phyloP scores from a whole-genome alignment of 1,140 invertebrate species.

The Pollicipes pollicipes region DNA sequence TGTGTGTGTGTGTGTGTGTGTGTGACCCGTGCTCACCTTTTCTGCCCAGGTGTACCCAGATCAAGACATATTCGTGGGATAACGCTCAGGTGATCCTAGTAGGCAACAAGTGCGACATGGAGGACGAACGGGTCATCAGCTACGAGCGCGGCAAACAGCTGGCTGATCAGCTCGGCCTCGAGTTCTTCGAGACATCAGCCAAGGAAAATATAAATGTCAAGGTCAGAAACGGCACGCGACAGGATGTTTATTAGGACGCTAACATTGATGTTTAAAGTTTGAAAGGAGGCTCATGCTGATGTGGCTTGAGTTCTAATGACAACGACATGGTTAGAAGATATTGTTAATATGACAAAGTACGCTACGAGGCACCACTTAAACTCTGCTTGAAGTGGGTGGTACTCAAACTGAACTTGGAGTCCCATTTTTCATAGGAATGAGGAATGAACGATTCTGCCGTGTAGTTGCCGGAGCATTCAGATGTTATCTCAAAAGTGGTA shows the following conservation, averaged over 20 bases:
- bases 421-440: too few species aligned
- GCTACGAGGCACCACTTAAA: too few species aligned
- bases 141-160: slow-evolving; percentile 90
- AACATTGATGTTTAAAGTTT: not conserved
- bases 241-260: not conserved
- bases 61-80: slow-evolving; percentile 99
- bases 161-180: slow-evolving; percentile 91
- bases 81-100: slow-evolving; percentile 76
- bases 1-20: too few species aligned
- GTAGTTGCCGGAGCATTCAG: too few species aligned
- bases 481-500: too few species aligned
- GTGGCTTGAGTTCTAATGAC: not conserved
- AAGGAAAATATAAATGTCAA: slow-evolving; percentile 99
- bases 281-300: slow-evolving; percentile 4
- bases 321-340: not conserved
- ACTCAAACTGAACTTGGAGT: too few species aligned
- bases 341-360: too few species aligned
- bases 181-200: slow-evolving; percentile 98
- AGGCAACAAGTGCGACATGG: slow-evolving; percentile 99
- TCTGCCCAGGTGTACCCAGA: slow-evolving; percentile 85
- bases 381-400: too few species aligned
- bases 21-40: too few species aligned
- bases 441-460: too few species aligned
- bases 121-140: slow-evolving; percentile 94
- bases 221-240: slow-evolving; percentile 31